Base-by-base conservation (phyloP, 2,888 invertebrate genomes). In the Tiphia femorata region DNA sequence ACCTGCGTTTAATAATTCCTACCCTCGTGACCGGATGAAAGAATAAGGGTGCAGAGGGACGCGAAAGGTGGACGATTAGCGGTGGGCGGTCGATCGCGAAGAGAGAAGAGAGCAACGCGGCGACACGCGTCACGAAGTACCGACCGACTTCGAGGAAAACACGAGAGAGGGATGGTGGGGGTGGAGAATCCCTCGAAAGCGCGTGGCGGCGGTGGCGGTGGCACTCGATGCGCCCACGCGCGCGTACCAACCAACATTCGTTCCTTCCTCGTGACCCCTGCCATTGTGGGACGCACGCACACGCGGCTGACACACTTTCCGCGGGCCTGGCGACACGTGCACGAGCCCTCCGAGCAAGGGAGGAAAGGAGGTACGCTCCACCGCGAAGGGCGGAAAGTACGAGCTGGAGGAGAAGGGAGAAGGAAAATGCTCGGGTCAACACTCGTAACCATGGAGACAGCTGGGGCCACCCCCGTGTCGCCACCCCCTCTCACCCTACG, bases 401-500 rank as follows among this genome's bases (percentile, higher is more conserved):
- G 35, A 25, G 23, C 41, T 49, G 49, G 37, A 30, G 29, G 47
- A 38, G 12, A 47, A 37, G 44, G 46, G 44, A 54, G 64, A 62
- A 67, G 64, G 65, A 64, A 65, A 68, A 48, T 44, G 49, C 50
- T 64, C 64, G 78, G 80, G 80, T 81, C 80, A 81, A 81, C 79
- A 81, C 69, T 73, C 79, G 81, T 80, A 75, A 66, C 67, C 79
- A 81, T 79, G 78, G 73, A 66, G 59, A 76, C 68, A 25, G 16
- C 16, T n/a, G n/a, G n/a, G 49, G 37, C 38, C 42, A 12, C 47
- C 37, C 30, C 50, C 48, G 44, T 49, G n/a, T n/a, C n/a, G n/a
- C n/a, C n/a, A n/a, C n/a, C n/a, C n/a, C n/a, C n/a, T n/a, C n/a
- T n/a, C n/a, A n/a, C n/a, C n/a, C 33, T 4, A 33, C 33, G 33